Conservation (phyloP, 2,113 vertebrate species). For the Leptosomus discolor region DNA sequence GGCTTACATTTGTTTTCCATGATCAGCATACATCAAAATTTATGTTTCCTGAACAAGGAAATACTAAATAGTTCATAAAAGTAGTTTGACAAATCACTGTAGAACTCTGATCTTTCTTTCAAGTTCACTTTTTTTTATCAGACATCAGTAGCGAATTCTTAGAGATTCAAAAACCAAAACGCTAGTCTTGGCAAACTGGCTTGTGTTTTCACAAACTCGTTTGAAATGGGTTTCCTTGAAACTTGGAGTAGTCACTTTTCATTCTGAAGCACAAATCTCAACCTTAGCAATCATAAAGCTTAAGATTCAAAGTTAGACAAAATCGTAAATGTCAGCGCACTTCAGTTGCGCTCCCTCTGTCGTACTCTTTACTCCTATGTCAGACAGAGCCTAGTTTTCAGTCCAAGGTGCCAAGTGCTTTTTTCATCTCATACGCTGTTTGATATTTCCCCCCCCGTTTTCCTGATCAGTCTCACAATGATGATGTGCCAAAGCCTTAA, state of each 20-base stretch:
- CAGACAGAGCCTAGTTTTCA: neutral
- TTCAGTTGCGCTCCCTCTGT: neutral
- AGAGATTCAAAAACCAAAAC: neutral
- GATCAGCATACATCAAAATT: neutral
- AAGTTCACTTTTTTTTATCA: neutral
- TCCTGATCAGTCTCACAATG: neutral
- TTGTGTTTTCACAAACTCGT: neutral
- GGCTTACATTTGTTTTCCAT: neutral
- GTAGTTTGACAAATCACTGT: neutral
- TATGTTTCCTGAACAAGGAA: neutral
- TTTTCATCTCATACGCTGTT: neutral
- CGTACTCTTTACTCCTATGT: neutral
- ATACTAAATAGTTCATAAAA: neutral
- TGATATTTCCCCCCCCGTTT: rapidly evolving
- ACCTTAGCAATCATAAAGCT: neutral
- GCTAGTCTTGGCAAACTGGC: neutral
- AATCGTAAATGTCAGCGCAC: neutral
- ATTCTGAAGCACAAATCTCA: neutral
- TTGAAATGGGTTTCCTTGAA: neutral
- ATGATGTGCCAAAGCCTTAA: neutral
- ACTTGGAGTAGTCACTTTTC: neutral
- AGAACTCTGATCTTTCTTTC: neutral
- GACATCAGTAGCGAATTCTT: neutral
- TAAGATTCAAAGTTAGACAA: neutral
- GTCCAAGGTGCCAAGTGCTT: neutral